phyloP scores from a whole-genome alignment of 2,888 invertebrate genomes.

The Polymixis lichenea region DNA sequence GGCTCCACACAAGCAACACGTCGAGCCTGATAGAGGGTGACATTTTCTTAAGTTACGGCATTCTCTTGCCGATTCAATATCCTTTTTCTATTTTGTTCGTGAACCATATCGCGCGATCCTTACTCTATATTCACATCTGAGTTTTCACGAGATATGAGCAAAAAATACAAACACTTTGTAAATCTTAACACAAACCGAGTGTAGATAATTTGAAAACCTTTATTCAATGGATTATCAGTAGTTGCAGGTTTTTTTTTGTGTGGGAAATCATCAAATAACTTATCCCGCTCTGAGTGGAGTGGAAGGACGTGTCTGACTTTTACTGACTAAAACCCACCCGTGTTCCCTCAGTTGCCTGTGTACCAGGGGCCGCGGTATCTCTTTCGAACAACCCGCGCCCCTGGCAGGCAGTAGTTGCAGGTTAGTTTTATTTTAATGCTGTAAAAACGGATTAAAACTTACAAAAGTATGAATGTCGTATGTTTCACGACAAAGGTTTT shows the following conservation, averaged over 20 bases:
- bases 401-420: too few relatives aligned
- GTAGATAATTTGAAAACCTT: neutral
- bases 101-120: slow-evolving; percentile 74
- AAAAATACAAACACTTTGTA: slow-evolving; percentile 51
- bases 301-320: too few relatives aligned
- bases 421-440: neutral
- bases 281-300: too few relatives aligned
- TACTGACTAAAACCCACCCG: too few relatives aligned
- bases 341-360: too few relatives aligned
- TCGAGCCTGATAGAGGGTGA: slow-evolving; percentile 79
- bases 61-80: slow-evolving; percentile 85
- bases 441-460: neutral
- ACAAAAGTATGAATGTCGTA: neutral
- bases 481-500: slow-evolving; percentile 21
- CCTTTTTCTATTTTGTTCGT: slow-evolving; percentile 84
- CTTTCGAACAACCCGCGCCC: too few relatives aligned
- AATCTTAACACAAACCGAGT: slow-evolving; percentile 21
- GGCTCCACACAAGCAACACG: slow-evolving; percentile 71
- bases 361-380: too few relatives aligned
- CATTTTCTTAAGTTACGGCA: slow-evolving; percentile 77
- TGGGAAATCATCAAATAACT: too few relatives aligned
- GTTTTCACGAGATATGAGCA: slow-evolving; percentile 67
- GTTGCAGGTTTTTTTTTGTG: neutral
- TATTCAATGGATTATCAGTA: neutral
- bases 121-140: slow-evolving; percentile 72